A percentile compares a stretch with the other conserved stretches of the same genome.
Conservation (phyloP, 2,113 vertebrate genomes). For the Podarcis raffonei region DNA sequence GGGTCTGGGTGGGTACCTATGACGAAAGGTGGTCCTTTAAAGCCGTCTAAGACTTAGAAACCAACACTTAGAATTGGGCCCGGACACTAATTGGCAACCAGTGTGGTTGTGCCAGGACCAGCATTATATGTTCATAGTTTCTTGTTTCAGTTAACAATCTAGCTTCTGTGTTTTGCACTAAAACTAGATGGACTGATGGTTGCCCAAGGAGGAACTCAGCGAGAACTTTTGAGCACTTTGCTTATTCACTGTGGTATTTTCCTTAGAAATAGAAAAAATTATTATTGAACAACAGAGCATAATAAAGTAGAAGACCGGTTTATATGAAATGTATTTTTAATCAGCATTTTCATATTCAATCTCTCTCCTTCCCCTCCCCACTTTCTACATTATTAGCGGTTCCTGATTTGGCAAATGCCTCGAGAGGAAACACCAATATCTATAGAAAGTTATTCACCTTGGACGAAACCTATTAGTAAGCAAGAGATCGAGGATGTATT, state of each 20-base stretch:
- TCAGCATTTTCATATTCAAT: not conserved
- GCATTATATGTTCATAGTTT: too few species aligned
- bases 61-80: too few species aligned
- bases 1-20: too few species aligned
- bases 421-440: constrained; percentile 36
- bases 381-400: constrained; percentile 35
- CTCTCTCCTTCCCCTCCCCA: not conserved
- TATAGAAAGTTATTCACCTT: constrained; percentile 40
- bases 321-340: not conserved
- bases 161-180: too few species aligned
- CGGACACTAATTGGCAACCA: too few species aligned
- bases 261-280: not conserved
- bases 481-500: constrained; percentile 66
- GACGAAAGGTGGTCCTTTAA: too few species aligned
- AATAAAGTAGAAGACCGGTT: not conserved
- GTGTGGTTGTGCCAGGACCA: too few species aligned
- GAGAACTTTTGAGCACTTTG: too few species aligned
- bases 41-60: too few species aligned
- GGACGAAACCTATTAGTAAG: constrained; percentile 57
- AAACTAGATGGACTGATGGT: too few species aligned
- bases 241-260: not conserved
- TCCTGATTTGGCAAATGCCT: constrained; percentile 70
- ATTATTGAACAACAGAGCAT: not conserved
- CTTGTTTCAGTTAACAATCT: too few species aligned
- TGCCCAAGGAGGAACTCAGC: too few species aligned